Base-by-base conservation (phyloP, 2,888 invertebrate species). In the Caenorhabditis japonica region DNA sequence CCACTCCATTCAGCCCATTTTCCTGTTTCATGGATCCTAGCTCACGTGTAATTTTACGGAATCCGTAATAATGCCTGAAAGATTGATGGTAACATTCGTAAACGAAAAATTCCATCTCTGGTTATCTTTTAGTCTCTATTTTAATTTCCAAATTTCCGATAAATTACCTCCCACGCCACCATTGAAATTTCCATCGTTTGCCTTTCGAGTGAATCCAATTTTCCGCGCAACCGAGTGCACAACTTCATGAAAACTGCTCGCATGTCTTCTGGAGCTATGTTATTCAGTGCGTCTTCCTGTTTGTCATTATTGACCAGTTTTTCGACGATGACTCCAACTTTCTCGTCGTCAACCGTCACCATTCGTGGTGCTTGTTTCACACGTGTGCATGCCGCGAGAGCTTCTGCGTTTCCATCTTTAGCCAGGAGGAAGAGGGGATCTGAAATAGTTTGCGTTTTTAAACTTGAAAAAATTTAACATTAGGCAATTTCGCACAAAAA, bases 391-490 rank as follows among this genome's bases (percentile, higher is more conserved):
- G 60, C 53, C 8, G 60, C 58, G 51, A 75, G 23, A 7, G 75
- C 64, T 21, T 78, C 76, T 5, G 61, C 51, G 39, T 82, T 69
- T 3, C 60, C 53, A 44, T 72, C 66, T 51, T 79, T 84, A 0
- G 80, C 79, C 36, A 83, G 64, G 23, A 86, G 51, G 30, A 85
- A 64, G 2, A 84, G 66, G 0, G 85, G 83, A 64, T 84, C 84
- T 85, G 55, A 17, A 82, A 75, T n/a, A n/a, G n/a, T n/a, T n/a
- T n/a, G n/a, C n/a, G n/a, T 27, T 12, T n/a, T 33, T 27, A 15
- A 69, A 27, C 59, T 41, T 21, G 33, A 33, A 19, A 21, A 13
- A 49, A 49, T 12, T 36, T 17, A 21, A 0, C 1, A 56, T 25
- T 41, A n/a, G 3, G 21, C 15, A 41, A 23, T 64, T 30, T 46